Evolutionary conservation across 2,888 invertebrate genomes (phyloP).

Genomic region (Cacoxenus indagator): DNA sequence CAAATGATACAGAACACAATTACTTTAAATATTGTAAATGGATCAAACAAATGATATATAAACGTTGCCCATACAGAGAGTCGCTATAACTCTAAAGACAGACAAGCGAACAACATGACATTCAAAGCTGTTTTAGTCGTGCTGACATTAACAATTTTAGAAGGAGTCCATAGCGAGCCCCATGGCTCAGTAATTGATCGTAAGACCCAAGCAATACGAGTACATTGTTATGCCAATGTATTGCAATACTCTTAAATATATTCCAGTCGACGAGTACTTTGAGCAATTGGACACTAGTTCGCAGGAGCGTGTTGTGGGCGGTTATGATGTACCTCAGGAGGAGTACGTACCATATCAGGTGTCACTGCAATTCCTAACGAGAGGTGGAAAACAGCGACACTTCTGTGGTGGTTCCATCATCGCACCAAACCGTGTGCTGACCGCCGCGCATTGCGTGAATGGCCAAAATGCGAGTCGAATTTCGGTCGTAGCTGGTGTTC

Average conservation of each 20-base stretch:
- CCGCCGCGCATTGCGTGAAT: slow-evolving; percentile 69
- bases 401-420: slow-evolving; percentile 69
- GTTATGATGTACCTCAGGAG: slow-evolving; percentile 52
- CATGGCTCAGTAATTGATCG: slow-evolving; percentile 41
- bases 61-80: too few species aligned
- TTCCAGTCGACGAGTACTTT: slow-evolving; percentile 56
- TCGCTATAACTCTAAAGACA: not conserved
- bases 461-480: slow-evolving; percentile 60
- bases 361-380: slow-evolving; percentile 59
- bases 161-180: slow-evolving; percentile 15
- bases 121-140: slow-evolving; percentile 14
- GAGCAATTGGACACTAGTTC: slow-evolving; percentile 47
- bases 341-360: slow-evolving; percentile 65
- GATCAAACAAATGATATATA: too few species aligned
- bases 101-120: slow-evolving; percentile 32
- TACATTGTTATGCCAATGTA: not conserved
- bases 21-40: too few species aligned
- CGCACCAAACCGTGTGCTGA: slow-evolving; percentile 63
- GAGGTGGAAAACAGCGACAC: slow-evolving; percentile 57
- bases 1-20: too few species aligned
- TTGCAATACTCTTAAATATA: not conserved
- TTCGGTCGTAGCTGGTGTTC: slow-evolving; percentile 59
- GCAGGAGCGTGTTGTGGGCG: slow-evolving; percentile 66
- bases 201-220: slow-evolving; percentile 32
- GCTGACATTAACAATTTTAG: slow-evolving; percentile 25